phyloP scores from a whole-genome alignment of 2,888 invertebrate genomes.

The Parochlus steinenii region DNA sequence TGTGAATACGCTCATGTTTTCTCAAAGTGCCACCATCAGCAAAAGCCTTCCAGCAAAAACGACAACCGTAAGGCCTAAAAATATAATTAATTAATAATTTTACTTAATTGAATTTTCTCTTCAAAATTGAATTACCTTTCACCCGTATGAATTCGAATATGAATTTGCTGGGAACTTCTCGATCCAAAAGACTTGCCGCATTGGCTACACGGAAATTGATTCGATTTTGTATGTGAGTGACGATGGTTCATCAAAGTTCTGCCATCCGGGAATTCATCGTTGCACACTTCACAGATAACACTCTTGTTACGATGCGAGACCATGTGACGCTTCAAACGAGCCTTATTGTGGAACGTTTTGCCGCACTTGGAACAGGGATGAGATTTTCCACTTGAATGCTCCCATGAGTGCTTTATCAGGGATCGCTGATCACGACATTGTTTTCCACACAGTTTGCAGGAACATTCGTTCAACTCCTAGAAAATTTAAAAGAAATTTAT shows the following conservation, averaged over 20 bases:
- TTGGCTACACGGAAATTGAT: conserved; percentile 62
- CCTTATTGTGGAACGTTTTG: conserved; percentile 54
- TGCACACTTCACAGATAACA: conserved; percentile 50
- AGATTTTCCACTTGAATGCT: conserved; percentile 45
- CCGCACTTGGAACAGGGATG: conserved; percentile 49
- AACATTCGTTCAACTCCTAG: conserved; percentile 44
- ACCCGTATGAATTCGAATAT: conserved; percentile 67
- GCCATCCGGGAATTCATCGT: conserved; percentile 53
- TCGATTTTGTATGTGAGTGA: conserved; percentile 38
- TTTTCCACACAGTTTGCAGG: conserved; percentile 48
- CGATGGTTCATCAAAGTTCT: conserved; percentile 51
- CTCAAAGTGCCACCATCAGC: conserved; percentile 73
- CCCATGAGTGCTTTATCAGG: conserved; percentile 50
- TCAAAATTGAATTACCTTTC: not conserved
- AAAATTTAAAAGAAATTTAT: too few species aligned
- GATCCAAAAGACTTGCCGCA: conserved; percentile 79
- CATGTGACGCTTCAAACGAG: conserved; percentile 47
- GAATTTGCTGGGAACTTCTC: conserved; percentile 71
- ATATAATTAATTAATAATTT: not conserved
- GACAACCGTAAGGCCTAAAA: conserved; percentile 57
- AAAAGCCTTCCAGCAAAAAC: conserved; percentile 79
- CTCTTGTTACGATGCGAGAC: conserved; percentile 53
- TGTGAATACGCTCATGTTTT: conserved; percentile 74
- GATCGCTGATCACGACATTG: conserved; percentile 50
- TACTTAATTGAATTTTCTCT: not conserved